Evolutionary conservation across 2,113 vertebrate genomes (phyloP), one percentile per base, ranked within the genome.

Genomic region (Scolopax mira): DNA sequence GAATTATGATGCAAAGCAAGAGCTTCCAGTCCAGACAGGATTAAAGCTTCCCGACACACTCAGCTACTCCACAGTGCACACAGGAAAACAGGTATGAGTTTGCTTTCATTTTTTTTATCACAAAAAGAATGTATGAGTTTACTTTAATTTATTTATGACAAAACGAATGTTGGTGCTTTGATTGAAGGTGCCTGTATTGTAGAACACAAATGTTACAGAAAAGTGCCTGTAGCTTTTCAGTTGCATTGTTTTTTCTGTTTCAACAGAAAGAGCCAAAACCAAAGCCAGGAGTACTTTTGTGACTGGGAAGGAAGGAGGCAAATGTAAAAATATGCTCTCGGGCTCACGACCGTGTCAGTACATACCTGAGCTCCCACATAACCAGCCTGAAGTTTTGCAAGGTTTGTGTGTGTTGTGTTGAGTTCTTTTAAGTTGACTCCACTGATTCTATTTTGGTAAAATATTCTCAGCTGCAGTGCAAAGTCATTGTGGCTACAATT

Each of bases 301-400:
- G 17, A 60, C 1, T 33, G 42, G 24, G 46, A 86, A 58, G 39
- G 14, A 52, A 70, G 9, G 19, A 60, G 22, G 5, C 15, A 88
- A 80, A 44, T 31, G 10, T 62, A 58, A 67, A 85, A 73, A 18
- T 10, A 25, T 0, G 1, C 21, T 66, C 74, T 90, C 23, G 83
- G 42, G 37, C n/a, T 70, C 60, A 46, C 9, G 23, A 7, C 41
- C 25, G 33, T 6, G 3, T 54, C 44, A 61, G 42, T 44, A 90
- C 79, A 30, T 98, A 99, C 99, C 99, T 99, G 99, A 87, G 98
- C 98, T 95, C 99, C 99, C 51, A 99, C 98, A 46, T 98, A 97
- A 37, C 98, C 99, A 22, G 96, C 95, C 79, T 96, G 94, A 55
- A 99, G 98, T 64, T 98, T 98, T 18, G 25, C 85, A 82, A 99